Evolutionary conservation across 2,113 vertebrate species (phyloP).

Genomic region (Aptenodytes forsteri): DNA sequence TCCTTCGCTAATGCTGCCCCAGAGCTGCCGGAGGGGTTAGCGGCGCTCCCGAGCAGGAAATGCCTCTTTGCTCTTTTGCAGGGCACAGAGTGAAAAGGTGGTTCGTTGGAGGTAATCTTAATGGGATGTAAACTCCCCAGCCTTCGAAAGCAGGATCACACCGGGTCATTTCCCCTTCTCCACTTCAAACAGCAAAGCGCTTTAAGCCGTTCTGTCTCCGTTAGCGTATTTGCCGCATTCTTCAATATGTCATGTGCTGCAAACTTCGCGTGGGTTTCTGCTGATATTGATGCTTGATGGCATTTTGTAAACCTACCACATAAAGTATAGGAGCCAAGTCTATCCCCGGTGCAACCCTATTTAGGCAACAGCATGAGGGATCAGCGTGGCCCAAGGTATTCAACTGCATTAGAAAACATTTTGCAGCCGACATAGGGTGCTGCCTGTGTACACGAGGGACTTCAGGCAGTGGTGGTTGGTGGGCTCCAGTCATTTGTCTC

Average conservation of each 20-base stretch:
- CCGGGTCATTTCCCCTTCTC: conserved; percentile 63
- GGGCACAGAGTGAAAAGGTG: conserved; percentile 1
- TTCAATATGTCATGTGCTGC: conserved; percentile 33
- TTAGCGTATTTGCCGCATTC: conserved; percentile 16
- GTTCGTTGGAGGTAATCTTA: conserved; percentile 28
- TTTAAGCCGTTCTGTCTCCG: conserved; percentile 14
- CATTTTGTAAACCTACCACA: conserved; percentile 13
- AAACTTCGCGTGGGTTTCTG: not conserved
- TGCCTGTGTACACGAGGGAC: not conserved
- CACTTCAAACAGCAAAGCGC: not conserved
- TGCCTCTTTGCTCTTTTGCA: not conserved
- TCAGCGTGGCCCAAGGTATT: not conserved
- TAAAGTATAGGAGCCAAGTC: not conserved
- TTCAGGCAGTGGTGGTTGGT: not conserved
- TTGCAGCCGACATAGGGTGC: rapidly evolving
- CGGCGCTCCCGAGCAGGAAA: not conserved
- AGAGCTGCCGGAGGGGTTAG: not conserved
- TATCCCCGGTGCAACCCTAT: not conserved
- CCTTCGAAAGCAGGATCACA: conserved; percentile 44
- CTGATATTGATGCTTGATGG: not conserved
- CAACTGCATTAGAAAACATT: not conserved
- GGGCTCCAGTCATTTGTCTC: not conserved
- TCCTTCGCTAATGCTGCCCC: not conserved
- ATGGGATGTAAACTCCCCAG: conserved; percentile 27
- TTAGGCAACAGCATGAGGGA: not conserved